phyloP scores from a whole-genome alignment of 2,888 invertebrate species.

The Oeneis ivallda region DNA sequence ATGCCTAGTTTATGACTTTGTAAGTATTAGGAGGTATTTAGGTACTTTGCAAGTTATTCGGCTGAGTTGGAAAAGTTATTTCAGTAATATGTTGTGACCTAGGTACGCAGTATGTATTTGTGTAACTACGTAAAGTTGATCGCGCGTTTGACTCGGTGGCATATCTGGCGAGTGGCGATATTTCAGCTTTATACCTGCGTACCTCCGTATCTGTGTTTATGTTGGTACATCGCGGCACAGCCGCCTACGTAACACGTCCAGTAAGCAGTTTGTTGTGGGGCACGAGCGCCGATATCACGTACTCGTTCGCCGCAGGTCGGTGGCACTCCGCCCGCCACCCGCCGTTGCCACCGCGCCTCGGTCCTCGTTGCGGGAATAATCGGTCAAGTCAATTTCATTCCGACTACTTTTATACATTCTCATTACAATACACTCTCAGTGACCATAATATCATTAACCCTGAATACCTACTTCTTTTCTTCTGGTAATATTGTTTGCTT shows the following conservation, averaged over 20 bases:
- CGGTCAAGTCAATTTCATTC: constrained; percentile 66
- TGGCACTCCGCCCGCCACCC: constrained; percentile 65
- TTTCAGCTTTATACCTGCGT: constrained; percentile 34
- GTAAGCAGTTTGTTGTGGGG: constrained; percentile 81
- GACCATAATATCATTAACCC: constrained; percentile 10
- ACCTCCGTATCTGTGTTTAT: constrained; percentile 57
- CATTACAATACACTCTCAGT: constrained; percentile 27
- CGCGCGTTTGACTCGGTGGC: constrained; percentile 51
- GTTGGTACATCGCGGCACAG: constrained; percentile 69
- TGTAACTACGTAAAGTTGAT: constrained; percentile 45
- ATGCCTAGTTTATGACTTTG: neutral
- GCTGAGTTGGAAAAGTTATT: neutral
- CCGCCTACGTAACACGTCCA: constrained; percentile 79
- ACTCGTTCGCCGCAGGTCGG: constrained; percentile 72
- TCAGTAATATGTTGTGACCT: neutral
- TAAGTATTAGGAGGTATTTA: too few species aligned
- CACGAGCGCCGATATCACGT: constrained; percentile 79
- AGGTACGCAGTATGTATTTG: neutral
- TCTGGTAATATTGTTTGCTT: constrained; percentile 4
- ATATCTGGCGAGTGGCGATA: constrained; percentile 37
- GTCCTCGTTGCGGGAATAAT: constrained; percentile 77
- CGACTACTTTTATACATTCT: constrained; percentile 39
- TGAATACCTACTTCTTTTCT: constrained; percentile 13
- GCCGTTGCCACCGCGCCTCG: constrained; percentile 67
- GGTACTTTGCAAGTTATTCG: neutral